phyloP scores from a whole-genome alignment of 2,113 vertebrate species.

The Crocuta crocuta region DNA sequence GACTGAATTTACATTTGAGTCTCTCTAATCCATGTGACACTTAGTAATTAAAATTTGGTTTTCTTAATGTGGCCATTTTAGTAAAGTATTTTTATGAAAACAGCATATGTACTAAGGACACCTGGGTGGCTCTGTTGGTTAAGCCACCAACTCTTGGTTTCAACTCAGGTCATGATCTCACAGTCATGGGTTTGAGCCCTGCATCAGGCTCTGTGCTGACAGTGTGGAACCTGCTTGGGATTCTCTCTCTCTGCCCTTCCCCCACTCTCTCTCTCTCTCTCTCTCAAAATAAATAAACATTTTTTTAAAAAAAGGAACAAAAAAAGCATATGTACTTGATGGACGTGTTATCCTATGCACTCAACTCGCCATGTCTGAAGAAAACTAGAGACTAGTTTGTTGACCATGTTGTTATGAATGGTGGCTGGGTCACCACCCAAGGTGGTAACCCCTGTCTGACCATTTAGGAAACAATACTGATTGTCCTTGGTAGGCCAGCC shows the following conservation, averaged over 20 bases:
- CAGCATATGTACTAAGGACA: not conserved
- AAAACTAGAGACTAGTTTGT: not conserved
- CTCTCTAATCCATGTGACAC: not conserved
- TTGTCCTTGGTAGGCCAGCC: fast-evolving
- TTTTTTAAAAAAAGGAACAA: not conserved
- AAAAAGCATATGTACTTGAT: not conserved
- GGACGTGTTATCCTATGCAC: not conserved
- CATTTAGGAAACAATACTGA: not conserved
- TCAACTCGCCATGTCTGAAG: not conserved
- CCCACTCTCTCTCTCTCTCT: no score
- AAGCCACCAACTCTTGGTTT: no score
- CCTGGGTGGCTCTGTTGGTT: no score
- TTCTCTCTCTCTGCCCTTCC: no score
- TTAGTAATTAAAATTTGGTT: not conserved
- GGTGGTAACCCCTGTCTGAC: not conserved
- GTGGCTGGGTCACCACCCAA: not conserved
- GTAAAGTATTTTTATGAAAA: not conserved
- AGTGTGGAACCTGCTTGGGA: no score
- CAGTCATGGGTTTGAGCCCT: no score
- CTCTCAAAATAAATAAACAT: no score
- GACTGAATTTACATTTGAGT: not conserved
- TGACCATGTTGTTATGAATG: not conserved
- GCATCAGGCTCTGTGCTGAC: no score
- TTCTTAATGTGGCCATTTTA: not conserved
- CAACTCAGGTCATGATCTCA: no score